Evolutionary conservation across 2,888 invertebrate genomes (phyloP).

Genomic region (Phyto melanocephala): DNA sequence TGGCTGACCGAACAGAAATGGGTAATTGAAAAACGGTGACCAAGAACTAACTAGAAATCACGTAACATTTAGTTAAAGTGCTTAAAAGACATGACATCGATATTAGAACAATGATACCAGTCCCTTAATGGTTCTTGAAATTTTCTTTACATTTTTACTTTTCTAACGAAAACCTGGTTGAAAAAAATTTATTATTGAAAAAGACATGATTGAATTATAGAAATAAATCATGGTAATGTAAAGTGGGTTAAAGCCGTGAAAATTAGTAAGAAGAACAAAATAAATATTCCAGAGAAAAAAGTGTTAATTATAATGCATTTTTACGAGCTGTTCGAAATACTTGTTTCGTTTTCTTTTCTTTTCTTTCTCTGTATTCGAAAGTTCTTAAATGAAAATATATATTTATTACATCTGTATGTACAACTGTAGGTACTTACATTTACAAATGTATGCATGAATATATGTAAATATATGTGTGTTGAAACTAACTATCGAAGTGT

Average conservation of each 20-base stretch:
- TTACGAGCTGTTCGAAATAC: constrained; percentile 1
- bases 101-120: not conserved
- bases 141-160: not conserved
- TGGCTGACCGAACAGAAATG: not conserved
- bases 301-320: constrained; percentile 19
- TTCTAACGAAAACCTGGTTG: constrained; percentile 3
- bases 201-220: constrained; percentile 6
- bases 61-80: constrained; percentile 29
- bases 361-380: not conserved
- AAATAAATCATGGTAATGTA: not conserved
- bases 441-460: not conserved
- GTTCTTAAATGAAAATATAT: not conserved
- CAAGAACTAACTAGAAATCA: constrained; percentile 21
- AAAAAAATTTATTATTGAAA: constrained; percentile 1
- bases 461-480: not conserved
- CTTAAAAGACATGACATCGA: constrained; percentile 18
- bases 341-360: not conserved
- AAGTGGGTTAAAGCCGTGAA: constrained; percentile 26
- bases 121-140: not conserved
- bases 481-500: constrained; percentile 43
- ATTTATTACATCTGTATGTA: not conserved
- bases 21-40: not conserved
- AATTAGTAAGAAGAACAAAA: not conserved
- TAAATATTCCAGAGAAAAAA: constrained; percentile 1
- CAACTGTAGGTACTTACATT: not conserved